Evolutionary conservation across 2,113 vertebrate species (phyloP).

Genomic region (Otolemur garnettii): DNA sequence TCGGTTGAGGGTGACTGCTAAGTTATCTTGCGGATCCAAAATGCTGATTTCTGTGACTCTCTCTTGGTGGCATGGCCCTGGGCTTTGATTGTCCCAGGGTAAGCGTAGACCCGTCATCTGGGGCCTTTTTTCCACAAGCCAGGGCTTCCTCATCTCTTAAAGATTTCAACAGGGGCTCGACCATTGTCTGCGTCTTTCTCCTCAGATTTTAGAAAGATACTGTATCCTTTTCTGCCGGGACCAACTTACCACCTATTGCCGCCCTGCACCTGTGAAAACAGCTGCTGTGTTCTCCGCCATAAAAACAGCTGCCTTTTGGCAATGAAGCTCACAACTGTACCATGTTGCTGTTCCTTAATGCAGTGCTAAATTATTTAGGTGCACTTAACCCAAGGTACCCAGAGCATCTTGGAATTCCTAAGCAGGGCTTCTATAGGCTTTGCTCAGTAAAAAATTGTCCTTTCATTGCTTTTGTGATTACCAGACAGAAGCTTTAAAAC

Average conservation of each 20-base stretch:
- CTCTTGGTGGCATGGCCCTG: neutral
- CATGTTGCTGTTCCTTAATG: neutral
- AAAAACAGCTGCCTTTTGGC: slow-evolving; percentile 43
- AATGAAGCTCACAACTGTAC: neutral
- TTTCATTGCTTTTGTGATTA: neutral
- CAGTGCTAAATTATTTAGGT: neutral
- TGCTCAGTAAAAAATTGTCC: neutral
- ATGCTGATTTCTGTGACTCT: neutral
- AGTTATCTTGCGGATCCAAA: neutral
- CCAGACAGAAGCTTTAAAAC: neutral
- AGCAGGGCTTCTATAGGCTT: neutral
- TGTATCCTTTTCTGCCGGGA: slow-evolving; percentile 31
- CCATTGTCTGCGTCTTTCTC: neutral
- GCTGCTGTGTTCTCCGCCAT: slow-evolving; percentile 36
- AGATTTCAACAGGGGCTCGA: neutral
- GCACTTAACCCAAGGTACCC: neutral
- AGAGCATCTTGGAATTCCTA: neutral
- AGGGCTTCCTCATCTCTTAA: neutral
- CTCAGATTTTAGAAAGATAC: neutral
- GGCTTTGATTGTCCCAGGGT: neutral
- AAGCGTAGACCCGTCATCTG: neutral
- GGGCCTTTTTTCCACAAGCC: neutral
- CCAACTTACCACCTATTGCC: neutral
- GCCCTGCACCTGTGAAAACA: slow-evolving; percentile 56
- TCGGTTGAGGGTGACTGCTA: neutral